Evolutionary conservation across 2,113 vertebrate species (phyloP).

Genomic region (Tapirus terrestris): DNA sequence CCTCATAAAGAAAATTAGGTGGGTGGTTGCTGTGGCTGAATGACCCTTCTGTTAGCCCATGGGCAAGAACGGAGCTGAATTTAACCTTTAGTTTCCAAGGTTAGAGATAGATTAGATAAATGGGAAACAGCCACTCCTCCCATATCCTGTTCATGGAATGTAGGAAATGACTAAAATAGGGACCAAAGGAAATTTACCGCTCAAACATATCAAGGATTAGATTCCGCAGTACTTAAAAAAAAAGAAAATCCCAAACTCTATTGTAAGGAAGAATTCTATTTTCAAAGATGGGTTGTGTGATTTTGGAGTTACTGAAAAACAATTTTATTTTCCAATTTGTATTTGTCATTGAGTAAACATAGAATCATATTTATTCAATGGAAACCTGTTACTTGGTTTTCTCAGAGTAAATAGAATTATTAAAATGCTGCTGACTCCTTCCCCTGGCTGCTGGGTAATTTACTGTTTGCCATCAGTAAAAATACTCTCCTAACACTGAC

Average conservation of each 20-base stretch:
- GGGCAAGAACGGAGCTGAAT: conserved; percentile 41
- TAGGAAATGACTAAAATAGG: conserved; percentile 81
- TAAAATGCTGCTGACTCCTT: conserved; percentile 29
- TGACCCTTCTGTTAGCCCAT: conserved; percentile 10
- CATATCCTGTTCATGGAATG: conserved; percentile 70
- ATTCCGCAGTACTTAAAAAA: background rate
- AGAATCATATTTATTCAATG: conserved; percentile 27
- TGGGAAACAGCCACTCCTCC: conserved; percentile 66
- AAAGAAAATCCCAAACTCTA: background rate
- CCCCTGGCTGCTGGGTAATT: background rate
- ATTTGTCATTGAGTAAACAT: conserved; percentile 35
- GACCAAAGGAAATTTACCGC: conserved; percentile 68
- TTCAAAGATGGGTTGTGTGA: conserved; percentile 25
- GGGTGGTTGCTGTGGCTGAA: background rate
- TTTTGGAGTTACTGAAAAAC: conserved; percentile 54
- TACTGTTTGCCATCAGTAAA: background rate
- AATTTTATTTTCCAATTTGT: conserved; percentile 25
- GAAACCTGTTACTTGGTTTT: conserved; percentile 45
- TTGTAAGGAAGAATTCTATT: conserved; percentile 47
- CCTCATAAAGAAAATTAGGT: conserved; percentile 18
- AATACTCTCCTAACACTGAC: background rate
- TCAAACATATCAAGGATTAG: conserved; percentile 49
- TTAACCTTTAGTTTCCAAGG: conserved; percentile 64
- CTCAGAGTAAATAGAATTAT: conserved; percentile 45
- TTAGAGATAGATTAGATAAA: conserved; percentile 71